Conservation (phyloP, 2,113 vertebrate genomes). For the Delphinapterus leucas region DNA sequence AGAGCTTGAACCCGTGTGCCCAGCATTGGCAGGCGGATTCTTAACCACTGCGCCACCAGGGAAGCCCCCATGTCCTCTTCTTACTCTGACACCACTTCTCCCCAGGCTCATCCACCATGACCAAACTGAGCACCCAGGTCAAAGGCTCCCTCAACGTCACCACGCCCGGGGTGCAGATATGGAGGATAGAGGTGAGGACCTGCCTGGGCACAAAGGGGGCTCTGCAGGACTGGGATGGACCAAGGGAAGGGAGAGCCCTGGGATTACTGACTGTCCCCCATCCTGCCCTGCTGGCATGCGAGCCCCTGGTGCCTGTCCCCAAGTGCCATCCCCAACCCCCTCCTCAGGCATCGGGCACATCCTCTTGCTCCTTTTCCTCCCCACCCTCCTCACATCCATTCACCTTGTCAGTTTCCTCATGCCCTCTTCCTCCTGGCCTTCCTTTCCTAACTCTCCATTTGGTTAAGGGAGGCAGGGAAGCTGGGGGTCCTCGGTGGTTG, state of each 20-base stretch:
- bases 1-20: too few relatives aligned
- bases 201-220: fast-evolving
- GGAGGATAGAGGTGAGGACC: constrained; percentile 89
- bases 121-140: constrained; percentile 83
- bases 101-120: constrained; percentile 80
- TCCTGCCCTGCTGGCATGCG: neutral
- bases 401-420: neutral
- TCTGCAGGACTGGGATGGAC: neutral
- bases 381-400: neutral
- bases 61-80: neutral
- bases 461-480: neutral
- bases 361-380: neutral
- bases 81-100: neutral
- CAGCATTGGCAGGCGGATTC: too few relatives aligned
- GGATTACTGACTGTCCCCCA: neutral
- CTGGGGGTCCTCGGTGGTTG: neutral
- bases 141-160: constrained; percentile 87
- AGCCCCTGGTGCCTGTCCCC: neutral
- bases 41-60: too few relatives aligned
- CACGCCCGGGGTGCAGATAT: constrained; percentile 89
- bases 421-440: neutral
- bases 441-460: neutral
- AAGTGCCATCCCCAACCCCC: fast-evolving
- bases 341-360: neutral
- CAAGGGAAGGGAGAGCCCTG: neutral